These are phyloP conservation scores for Eumerus sabulonum DNA, from an alignment of 2,888 invertebrate species.

Conservation along the genomic window DNA sequence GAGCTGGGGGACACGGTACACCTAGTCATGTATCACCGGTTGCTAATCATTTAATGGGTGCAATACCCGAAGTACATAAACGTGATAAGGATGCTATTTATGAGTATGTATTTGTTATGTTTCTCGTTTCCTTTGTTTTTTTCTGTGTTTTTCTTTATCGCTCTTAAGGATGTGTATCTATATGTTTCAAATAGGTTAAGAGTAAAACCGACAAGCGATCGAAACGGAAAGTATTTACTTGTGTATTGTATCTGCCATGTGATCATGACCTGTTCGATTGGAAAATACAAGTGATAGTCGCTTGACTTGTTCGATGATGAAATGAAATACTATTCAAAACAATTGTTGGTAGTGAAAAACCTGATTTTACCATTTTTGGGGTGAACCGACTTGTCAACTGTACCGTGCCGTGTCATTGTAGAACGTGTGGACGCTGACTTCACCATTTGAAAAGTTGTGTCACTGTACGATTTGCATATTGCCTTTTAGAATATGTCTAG, in stretches of 20 bases:
- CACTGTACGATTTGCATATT: constrained; percentile 61
- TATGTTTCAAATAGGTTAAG: too few species aligned
- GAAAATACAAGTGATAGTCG: constrained; percentile 20
- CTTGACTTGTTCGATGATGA: constrained; percentile 12
- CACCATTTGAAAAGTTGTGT: constrained; percentile 54
- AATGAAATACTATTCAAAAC: constrained; percentile 15
- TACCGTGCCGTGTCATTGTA: constrained; percentile 17
- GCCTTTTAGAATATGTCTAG: constrained; percentile 36
- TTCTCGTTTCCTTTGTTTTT: constrained; percentile 16
- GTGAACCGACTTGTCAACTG: constrained; percentile 54
- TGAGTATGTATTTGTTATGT: constrained; percentile 87
- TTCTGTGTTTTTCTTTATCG: constrained; percentile 12
- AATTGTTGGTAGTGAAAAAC: constrained; percentile 22
- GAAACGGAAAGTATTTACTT: neutral
- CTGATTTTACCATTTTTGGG: constrained; percentile 60
- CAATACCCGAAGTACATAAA: constrained; percentile 94
- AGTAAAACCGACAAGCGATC: too few species aligned
- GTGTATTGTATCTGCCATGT: neutral
- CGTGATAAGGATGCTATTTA: constrained; percentile 99
- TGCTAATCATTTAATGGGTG: constrained; percentile 92
- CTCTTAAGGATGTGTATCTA: too few species aligned
- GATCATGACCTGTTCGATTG: constrained; percentile 53
- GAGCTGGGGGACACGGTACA: constrained; percentile 80
- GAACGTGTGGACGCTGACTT: constrained; percentile 41
- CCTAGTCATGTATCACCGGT: constrained; percentile 90